Evolutionary conservation across 1,140 invertebrate species (phyloP).

Genomic region (Achroia grisella): DNA sequence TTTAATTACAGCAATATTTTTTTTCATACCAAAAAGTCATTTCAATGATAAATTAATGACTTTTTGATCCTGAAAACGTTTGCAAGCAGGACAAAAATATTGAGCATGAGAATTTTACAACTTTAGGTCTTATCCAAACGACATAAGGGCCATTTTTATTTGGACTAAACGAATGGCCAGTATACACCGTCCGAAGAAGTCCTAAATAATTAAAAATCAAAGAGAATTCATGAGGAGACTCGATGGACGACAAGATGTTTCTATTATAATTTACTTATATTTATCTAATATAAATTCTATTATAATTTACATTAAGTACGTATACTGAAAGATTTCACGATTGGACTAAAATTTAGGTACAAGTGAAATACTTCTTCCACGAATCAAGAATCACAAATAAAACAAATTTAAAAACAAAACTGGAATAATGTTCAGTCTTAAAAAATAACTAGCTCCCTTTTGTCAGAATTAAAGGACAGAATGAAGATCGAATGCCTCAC

Average conservation of each 20-base stretch:
- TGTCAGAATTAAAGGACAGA: conserved; percentile 33
- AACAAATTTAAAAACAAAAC: conserved; percentile 53
- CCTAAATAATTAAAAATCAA: conserved; percentile 22
- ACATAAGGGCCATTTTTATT: conserved; percentile 13
- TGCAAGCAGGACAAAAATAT: not conserved
- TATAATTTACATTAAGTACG: conserved; percentile 73
- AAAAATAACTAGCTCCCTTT: conserved; percentile 50
- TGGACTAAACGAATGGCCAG: not conserved
- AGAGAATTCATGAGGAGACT: conserved; percentile 22
- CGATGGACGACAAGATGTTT: conserved; percentile 57
- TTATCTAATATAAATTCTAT: conserved; percentile 73
- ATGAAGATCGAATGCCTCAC: conserved; percentile 37
- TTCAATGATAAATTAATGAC: conserved; percentile 12
- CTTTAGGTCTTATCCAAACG: conserved; percentile 35
- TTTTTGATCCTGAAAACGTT: not conserved
- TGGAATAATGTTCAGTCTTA: conserved; percentile 70
- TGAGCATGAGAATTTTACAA: not conserved
- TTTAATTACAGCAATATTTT: no score
- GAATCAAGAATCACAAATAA: conserved; percentile 37
- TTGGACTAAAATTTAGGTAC: conserved; percentile 65
- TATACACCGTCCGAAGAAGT: conserved; percentile 39
- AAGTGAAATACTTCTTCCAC: conserved; percentile 37
- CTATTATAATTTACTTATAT: conserved; percentile 68
- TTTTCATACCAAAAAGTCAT: conserved; percentile 13
- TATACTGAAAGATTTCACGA: conserved; percentile 70